Base-by-base conservation (phyloP, 2,113 vertebrate genomes). In the Caracal caracal region DNA sequence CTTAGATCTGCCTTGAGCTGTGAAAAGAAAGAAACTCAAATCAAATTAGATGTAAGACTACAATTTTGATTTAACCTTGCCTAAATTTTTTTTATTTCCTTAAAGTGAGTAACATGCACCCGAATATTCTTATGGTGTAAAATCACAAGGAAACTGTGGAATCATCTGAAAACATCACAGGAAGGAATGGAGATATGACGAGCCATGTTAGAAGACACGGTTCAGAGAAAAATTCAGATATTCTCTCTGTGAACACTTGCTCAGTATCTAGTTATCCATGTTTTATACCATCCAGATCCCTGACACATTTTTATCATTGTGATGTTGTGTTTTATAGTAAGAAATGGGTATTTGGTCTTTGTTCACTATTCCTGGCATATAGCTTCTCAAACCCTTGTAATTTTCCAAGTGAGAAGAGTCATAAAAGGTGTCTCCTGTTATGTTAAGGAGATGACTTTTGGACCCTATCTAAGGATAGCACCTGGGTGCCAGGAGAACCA, bases 31-130 rank as follows among this genome's bases (percentile, higher is more conserved):
- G 22, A 65, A 30, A 56, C 11, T 30, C 24, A 76, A 15, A 68
- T 82, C 4, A 80, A 90, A 76, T 47, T 26, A 63, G 16, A 35
- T 43, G 20, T 33, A 37, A 88, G 28, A 73, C 33, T 87, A 26
- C 35, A 87, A 83, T 68, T 90, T 71, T 83, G 2, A 79, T 35
- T 90, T 85, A 73, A 95, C 65, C 33, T 81, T 88, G 22, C n/a
- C 43, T 22, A 56, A 56, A 73, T 79, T 76, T n/a, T 53, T 68
- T 71, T 92, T 43, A 16, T 35, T 92, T 59, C 17, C 17, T 73
- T 8, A 61, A 87, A 83, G 5, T 90, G 17, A 51, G 28, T 76
- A 37, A 10, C 10, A 68, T 19, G 16, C n/a, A 49, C 5, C 61
- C 78, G 59, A 76, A 61, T 53, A 61, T 68, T 49, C 47, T 87